These are phyloP conservation scores for Clarias gariepinus DNA, from an alignment of 2,113 vertebrate genomes.

Conservation along the genomic window DNA sequence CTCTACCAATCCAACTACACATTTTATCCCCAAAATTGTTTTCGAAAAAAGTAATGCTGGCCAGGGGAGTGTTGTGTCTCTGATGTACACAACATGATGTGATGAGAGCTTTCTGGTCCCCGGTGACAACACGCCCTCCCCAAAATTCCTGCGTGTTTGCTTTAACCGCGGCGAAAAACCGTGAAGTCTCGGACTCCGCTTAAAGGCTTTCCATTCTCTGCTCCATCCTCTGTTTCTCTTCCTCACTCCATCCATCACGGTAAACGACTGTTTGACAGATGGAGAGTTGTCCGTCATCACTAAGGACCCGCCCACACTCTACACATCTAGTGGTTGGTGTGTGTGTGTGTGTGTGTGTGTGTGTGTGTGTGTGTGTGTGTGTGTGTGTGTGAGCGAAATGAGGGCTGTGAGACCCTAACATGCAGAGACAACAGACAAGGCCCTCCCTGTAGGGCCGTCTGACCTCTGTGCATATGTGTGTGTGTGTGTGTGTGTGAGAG, in stretches of 20 bases:
- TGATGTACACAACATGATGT: constrained; percentile 54
- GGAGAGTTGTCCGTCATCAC: constrained; percentile 71
- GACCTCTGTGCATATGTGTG: constrained; percentile 54
- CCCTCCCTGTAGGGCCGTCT: constrained; percentile 63
- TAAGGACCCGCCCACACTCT: constrained; percentile 44
- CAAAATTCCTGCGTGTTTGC: constrained; percentile 59
- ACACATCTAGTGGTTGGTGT: constrained; percentile 18
- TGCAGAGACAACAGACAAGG: constrained; percentile 66
- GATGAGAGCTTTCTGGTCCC: constrained; percentile 50
- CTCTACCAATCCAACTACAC: too few relatives aligned
- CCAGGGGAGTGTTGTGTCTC: constrained; percentile 48
- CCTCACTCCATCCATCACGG: constrained; percentile 70
- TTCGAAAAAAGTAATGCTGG: neutral
- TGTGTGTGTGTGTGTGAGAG: constrained; percentile 42
- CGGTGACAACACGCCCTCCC: constrained; percentile 33
- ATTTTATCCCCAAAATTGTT: neutral
- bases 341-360: neutral
- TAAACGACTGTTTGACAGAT: constrained; percentile 69
- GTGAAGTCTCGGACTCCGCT: constrained; percentile 67
- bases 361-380: constrained; percentile 21
- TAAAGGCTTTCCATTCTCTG: constrained; percentile 65
- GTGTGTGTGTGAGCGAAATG: neutral
- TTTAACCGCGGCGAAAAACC: constrained; percentile 69
- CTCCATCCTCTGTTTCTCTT: constrained; percentile 54
- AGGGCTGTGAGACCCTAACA: constrained; percentile 55